Conservation (phyloP, 1,140 invertebrate genomes). For the Rhagoletis zephyria region DNA sequence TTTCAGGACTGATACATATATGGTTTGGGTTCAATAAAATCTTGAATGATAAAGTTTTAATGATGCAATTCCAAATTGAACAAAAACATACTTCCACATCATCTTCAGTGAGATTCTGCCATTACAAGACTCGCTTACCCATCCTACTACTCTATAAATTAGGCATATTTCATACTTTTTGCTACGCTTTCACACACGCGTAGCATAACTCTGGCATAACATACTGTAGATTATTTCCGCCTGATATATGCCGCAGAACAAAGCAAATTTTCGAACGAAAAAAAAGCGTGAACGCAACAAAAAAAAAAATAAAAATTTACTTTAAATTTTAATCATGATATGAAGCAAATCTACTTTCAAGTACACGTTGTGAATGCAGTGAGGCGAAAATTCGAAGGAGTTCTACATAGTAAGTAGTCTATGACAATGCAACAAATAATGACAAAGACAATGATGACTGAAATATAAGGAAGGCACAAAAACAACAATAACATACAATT, state of each 20-base stretch:
- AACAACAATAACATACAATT: slow-evolving; percentile 34
- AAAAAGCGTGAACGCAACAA: background rate
- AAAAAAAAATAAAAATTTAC: background rate
- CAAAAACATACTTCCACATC: background rate
- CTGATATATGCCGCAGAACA: background rate
- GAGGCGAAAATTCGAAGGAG: slow-evolving; percentile 35
- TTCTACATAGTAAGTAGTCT: background rate
- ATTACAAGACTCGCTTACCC: background rate
- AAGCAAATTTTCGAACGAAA: background rate
- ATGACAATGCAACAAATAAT: slow-evolving; percentile 28
- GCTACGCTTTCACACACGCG: background rate
- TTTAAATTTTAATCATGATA: slow-evolving; percentile 40
- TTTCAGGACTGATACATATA: too few relatives aligned
- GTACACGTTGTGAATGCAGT: background rate
- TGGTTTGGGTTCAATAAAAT: too few relatives aligned
- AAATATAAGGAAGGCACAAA: background rate
- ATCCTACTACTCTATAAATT: background rate
- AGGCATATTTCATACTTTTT: slow-evolving; percentile 3
- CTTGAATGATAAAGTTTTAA: too few relatives aligned
- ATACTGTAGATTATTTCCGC: slow-evolving; percentile 32
- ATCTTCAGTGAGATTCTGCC: background rate
- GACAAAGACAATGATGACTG: background rate
- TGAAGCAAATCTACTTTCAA: background rate
- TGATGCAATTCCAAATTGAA: background rate
- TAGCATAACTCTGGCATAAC: background rate